A percentile compares a stretch with the other conserved stretches of the same genome.
These are phyloP conservation scores for Scomber japonicus DNA, from an alignment of 2,113 vertebrate species.

Conservation along the genomic window DNA sequence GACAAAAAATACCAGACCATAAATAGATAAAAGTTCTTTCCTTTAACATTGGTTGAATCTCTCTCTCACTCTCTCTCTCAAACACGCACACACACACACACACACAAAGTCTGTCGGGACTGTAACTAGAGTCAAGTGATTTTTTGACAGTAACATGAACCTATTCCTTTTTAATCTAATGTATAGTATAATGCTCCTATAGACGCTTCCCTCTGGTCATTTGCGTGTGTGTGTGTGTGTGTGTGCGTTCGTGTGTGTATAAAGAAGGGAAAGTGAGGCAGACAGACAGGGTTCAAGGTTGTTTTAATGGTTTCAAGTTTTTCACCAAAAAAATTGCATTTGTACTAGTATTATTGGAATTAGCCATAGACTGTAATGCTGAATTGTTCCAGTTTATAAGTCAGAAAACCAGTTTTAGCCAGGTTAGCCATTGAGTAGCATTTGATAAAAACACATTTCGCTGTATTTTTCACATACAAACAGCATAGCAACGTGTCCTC, in stretches of 20 bases:
- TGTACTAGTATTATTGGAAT: too few species aligned
- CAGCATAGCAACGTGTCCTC: too few species aligned
- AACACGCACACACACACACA: constrained; percentile 33
- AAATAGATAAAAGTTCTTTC: constrained; percentile 23
- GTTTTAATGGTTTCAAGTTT: too few species aligned
- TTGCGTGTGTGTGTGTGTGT: constrained; percentile 18
- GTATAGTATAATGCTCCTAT: constrained; percentile 28
- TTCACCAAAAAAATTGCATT: too few species aligned
- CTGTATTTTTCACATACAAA: too few species aligned
- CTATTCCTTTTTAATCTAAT: constrained; percentile 49
- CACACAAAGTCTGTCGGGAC: constrained; percentile 42
- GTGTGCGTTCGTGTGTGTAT: constrained; percentile 28
- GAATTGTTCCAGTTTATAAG: too few species aligned
- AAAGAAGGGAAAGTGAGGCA: background rate
- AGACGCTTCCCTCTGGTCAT: constrained; percentile 10
- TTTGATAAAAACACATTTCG: too few species aligned
- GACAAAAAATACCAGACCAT: constrained; percentile 6
- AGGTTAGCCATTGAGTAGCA: too few species aligned
- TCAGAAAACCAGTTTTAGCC: too few species aligned
- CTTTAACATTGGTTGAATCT: background rate
- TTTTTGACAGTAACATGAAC: constrained; percentile 69
- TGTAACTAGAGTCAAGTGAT: constrained; percentile 67
- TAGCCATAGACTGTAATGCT: too few species aligned
- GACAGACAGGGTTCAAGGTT: too few species aligned
- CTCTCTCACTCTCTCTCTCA: constrained; percentile 2